Evolutionary conservation across 1,140 invertebrate genomes (phyloP).

Genomic region (Lepidurus arcticus): DNA sequence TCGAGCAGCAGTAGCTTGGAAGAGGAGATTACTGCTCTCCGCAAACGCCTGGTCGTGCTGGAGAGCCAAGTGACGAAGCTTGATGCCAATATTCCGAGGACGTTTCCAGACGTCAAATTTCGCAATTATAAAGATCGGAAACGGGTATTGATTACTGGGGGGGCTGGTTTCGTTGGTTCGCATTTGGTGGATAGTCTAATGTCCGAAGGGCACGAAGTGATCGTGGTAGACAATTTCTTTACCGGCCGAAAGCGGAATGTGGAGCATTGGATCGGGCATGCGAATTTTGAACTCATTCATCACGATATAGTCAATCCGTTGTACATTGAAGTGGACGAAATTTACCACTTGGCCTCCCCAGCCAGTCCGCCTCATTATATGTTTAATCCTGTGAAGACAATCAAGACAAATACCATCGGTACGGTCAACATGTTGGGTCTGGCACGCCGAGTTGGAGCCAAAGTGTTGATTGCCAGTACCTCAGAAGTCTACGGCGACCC

Average conservation of each 20-base stretch:
- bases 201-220: conserved; percentile 95
- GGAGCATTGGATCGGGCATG: conserved; percentile 97
- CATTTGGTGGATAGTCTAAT: conserved; percentile 94
- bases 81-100: conserved; percentile 55
- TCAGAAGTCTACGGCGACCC: conserved; percentile 98
- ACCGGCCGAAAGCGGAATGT: conserved; percentile 95
- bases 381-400: conserved; percentile 99
- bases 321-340: conserved; percentile 97
- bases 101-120: conserved; percentile 84
- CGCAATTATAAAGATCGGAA: conserved; percentile 84
- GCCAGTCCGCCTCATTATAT: conserved; percentile 99
- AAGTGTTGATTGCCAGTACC: conserved; percentile 92
- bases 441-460: conserved; percentile 87
- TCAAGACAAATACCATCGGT: conserved; percentile 97
- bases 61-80: conserved; percentile 14
- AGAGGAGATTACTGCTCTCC: background rate
- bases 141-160: conserved; percentile 80
- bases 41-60: background rate
- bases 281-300: conserved; percentile 97
- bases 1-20: background rate
- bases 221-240: conserved; percentile 97
- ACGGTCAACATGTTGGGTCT: conserved; percentile 98
- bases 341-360: conserved; percentile 97
- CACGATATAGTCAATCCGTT: conserved; percentile 98
- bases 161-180: conserved; percentile 98